Conservation (phyloP, 2,113 vertebrate species). For the Limnothrissa miodon region DNA sequence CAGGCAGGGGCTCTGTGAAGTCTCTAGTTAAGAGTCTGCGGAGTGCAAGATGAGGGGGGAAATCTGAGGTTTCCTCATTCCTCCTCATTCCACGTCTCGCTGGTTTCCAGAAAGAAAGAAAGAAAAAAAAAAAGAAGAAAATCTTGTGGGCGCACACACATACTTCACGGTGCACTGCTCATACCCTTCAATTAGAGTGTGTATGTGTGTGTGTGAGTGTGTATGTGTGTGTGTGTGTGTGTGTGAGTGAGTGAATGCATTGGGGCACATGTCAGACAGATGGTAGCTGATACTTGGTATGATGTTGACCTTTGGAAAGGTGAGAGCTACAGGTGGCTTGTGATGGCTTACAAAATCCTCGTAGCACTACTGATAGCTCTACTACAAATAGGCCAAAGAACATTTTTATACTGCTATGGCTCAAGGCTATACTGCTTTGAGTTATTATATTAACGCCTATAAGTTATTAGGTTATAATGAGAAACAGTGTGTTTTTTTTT, state of each 20-base stretch:
- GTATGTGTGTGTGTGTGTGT: not conserved
- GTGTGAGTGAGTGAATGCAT: not conserved
- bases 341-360: not conserved
- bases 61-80: conserved; percentile 1
- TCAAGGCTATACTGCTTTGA: no score
- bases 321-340: not conserved
- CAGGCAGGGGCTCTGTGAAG: not conserved
- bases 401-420: no score
- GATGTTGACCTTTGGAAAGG: not conserved
- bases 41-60: not conserved
- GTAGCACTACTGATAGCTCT: no score
- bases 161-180: not conserved
- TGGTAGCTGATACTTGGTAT: not conserved
- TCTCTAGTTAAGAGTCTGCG: not conserved
- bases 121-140: no score
- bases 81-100: not conserved
- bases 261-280: not conserved
- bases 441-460: no score
- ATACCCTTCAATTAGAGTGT: not conserved
- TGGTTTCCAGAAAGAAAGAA: not conserved
- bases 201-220: not conserved
- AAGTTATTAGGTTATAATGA: no score
- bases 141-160: not conserved
- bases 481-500: not conserved
- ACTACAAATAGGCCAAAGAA: no score